Conservation (phyloP, 1,140 invertebrate species). For the Drosophila pallidifrons region DNA sequence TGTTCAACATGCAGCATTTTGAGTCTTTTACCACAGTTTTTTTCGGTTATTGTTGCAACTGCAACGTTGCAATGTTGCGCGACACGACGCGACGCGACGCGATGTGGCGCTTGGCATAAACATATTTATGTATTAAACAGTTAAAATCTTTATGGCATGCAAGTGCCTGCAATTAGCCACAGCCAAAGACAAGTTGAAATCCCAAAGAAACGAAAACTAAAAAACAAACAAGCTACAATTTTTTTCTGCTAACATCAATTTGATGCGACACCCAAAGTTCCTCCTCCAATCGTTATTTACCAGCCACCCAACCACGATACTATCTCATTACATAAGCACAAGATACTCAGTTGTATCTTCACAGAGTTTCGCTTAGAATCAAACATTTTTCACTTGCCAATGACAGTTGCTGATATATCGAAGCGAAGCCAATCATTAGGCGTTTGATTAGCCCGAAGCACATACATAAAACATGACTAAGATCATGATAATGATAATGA, state of each 20-base stretch:
- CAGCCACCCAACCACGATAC: slow-evolving; percentile 12
- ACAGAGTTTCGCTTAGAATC: slow-evolving; percentile 39
- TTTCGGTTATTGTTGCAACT: slow-evolving; percentile 18
- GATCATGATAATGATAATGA: slow-evolving; percentile 41
- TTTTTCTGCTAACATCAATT: slow-evolving; percentile 22
- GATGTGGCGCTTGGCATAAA: slow-evolving; percentile 43
- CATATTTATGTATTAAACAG: slow-evolving; percentile 61
- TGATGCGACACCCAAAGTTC: slow-evolving; percentile 20
- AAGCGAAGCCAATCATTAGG: slow-evolving; percentile 51
- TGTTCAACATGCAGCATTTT: slow-evolving; percentile 80
- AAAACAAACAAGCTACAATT: slow-evolving; percentile 3
- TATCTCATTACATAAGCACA: slow-evolving; percentile 2
- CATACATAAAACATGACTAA: slow-evolving; percentile 71
- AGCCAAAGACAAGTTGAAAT: background rate
- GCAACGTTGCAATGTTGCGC: background rate
- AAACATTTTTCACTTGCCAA: slow-evolving; percentile 56
- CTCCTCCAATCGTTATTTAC: background rate
- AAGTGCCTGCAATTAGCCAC: slow-evolving; percentile 69
- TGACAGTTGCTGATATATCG: slow-evolving; percentile 30
- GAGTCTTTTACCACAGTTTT: slow-evolving; percentile 77
- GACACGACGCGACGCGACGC: slow-evolving; percentile 17
- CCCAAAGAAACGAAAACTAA: background rate
- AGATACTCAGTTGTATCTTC: background rate
- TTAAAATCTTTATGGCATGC: slow-evolving; percentile 55
- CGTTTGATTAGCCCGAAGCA: slow-evolving; percentile 66